Evolutionary conservation across 2,888 invertebrate genomes (phyloP), one percentile per base, ranked within the genome.

Genomic region (Sesia apiformis): DNA sequence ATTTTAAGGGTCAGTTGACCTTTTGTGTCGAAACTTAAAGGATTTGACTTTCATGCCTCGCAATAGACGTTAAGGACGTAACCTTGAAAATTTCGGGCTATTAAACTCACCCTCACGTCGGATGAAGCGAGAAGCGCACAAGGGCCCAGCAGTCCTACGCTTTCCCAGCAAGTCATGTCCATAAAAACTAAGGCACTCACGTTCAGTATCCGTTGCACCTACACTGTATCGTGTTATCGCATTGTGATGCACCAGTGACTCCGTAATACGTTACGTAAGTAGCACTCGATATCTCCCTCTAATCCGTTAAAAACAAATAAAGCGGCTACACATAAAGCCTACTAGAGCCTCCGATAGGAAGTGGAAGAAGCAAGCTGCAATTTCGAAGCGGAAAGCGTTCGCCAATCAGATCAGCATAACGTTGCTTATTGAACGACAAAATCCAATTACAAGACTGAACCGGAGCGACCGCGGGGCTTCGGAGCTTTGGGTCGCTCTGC

Each of bases 161-260:
- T 90, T 64, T 90, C 90, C 90, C 90, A 90, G 78, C 90, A 90
- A 78, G 90, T 90, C 90, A 90, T 90, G 65, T 76, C 77, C 78
- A 75, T 68, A 7, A 8, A 64, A 62, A 64, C 57, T 64, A 68
- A 60, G 66, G 60, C 71, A 73, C 73, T 64, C 68, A 69, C 74
- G 65, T 62, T 62, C 57, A 64, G 64, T 61, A 68, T 68, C 69
- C 69, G 65, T 67, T 67, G 65, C 65, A 69, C 69, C 64, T 64
- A 65, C 65, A 65, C 63, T 63, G 69, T 68, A 69, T 72, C 70
- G 60, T 65, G 72, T 63, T 72, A 79, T 75, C 75, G 75, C 74
- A 73, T 72, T 63, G 74, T 70, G 74, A 78, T 81, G 80, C 84
- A 81, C 81, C 75, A 74, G 62, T 72, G 70, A 69, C 74, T 78